Conservation (phyloP, 1,140 invertebrate species). For the Cephus cinctus region DNA sequence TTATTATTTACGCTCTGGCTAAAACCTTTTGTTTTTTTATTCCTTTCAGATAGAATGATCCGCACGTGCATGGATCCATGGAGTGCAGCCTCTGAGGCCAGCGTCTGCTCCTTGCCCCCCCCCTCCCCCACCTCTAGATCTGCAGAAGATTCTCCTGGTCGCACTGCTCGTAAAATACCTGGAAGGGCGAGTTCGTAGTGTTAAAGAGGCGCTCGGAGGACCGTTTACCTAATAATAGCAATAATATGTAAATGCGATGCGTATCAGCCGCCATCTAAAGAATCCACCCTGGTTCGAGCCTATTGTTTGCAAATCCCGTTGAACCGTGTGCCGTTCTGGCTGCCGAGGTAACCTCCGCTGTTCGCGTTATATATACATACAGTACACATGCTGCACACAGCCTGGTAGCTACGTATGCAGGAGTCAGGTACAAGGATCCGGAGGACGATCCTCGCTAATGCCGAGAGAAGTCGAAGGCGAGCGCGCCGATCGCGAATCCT, state of each 20-base stretch:
- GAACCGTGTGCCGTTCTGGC: constrained; percentile 31
- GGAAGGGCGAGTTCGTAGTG: constrained; percentile 44
- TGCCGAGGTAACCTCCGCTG: constrained; percentile 7
- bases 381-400: too few relatives aligned
- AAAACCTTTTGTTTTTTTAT: too few relatives aligned
- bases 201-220: constrained; percentile 50
- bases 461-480: constrained; percentile 9
- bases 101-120: neutral
- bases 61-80: neutral
- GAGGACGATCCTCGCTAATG: neutral
- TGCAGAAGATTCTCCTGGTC: too few relatives aligned
- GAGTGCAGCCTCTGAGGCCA: neutral
- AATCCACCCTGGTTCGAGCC: constrained; percentile 45
- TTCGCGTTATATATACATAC: neutral
- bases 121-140: too few relatives aligned
- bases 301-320: constrained; percentile 53
- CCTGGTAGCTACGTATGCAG: too few relatives aligned
- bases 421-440: too few relatives aligned
- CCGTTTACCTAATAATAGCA: constrained; percentile 57
- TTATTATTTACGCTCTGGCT: too few relatives aligned
- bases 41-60: neutral
- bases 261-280: constrained; percentile 53
- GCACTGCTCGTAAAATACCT: constrained; percentile 47
- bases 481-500: too few relatives aligned
- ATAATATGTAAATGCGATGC: constrained; percentile 56